Conservation (phyloP, 2,797 vertebrate species). For the Pseudochromis fuscus region DNA sequence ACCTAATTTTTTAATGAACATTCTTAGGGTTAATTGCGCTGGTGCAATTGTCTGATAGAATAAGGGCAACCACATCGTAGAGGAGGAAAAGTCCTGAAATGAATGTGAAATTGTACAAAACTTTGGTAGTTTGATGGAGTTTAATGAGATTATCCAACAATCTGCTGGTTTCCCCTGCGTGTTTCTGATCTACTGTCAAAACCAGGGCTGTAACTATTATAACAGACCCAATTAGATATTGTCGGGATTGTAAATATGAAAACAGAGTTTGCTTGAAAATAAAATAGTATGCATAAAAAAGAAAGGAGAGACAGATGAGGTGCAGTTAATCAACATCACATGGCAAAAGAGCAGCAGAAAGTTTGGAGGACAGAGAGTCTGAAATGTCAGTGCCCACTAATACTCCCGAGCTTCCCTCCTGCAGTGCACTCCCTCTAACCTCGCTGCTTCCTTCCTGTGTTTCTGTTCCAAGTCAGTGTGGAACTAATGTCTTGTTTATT, state of each 20-base stretch:
- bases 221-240: too few relatives aligned
- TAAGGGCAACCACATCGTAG: constrained; percentile 72
- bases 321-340: constrained; percentile 73
- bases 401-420: constrained; percentile 65
- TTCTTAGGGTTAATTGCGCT: constrained; percentile 80
- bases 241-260: constrained; percentile 55
- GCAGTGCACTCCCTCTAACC: constrained; percentile 74
- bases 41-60: constrained; percentile 66
- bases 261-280: constrained; percentile 30
- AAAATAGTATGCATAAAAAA: constrained; percentile 22
- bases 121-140: constrained; percentile 10
- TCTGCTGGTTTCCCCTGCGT: neutral
- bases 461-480: constrained; percentile 80
- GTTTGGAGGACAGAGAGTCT: constrained; percentile 12
- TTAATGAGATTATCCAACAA: neutral
- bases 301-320: constrained; percentile 28
- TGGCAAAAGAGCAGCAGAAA: constrained; percentile 53
- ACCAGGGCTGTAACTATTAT: too few relatives aligned
- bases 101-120: constrained; percentile 38
- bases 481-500: constrained; percentile 83
- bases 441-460: constrained; percentile 55
- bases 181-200: neutral
- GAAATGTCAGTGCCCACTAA: constrained; percentile 67
- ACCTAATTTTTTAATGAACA: constrained; percentile 75
- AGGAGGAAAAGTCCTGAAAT: constrained; percentile 54